Conservation (phyloP, 53 echinoderm and acorn worm genomes). For the Apostichopus leukothele region DNA sequence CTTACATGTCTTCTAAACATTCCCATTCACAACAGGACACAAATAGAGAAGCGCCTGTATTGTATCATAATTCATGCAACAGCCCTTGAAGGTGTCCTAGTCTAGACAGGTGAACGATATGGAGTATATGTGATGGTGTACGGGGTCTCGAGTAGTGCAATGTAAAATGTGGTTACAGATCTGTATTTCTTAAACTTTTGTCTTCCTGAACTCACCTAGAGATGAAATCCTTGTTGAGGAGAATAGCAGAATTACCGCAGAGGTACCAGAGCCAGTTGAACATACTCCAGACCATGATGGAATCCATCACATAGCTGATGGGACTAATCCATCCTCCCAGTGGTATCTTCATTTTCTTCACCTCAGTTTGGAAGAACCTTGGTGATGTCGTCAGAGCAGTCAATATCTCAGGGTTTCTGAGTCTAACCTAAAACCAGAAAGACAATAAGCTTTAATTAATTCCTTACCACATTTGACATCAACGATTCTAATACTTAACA, state of each 20-base stretch:
- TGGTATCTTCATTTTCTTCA: constrained; percentile 15
- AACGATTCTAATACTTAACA: too few relatives aligned
- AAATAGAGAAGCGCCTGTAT: too few relatives aligned
- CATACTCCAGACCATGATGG: constrained; percentile 62
- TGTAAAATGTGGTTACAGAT: too few relatives aligned
- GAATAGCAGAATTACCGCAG: constrained; percentile 77
- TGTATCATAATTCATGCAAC: too few relatives aligned
- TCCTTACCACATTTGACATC: too few relatives aligned
- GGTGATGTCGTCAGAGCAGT: constrained; percentile 71
- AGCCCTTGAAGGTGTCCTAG: too few relatives aligned
- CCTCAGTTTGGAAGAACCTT: constrained; percentile 30
- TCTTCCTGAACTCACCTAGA: constrained; percentile 55
- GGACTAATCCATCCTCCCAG: constrained; percentile 20
- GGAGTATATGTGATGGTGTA: too few relatives aligned
- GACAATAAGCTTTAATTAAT: not conserved
- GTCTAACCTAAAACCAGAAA: constrained; percentile 49
- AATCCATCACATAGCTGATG: constrained; percentile 52
- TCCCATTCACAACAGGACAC: too few relatives aligned
- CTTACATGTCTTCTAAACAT: too few relatives aligned
- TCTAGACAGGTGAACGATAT: too few relatives aligned
- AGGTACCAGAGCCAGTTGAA: constrained; percentile 76
- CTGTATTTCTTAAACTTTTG: too few relatives aligned
- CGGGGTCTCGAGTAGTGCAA: not conserved
- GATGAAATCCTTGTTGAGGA: constrained; percentile 67
- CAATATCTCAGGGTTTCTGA: constrained; percentile 66